Base-by-base conservation (phyloP, 2,113 vertebrate species). In the Epinephelus fuscoguttatus region DNA sequence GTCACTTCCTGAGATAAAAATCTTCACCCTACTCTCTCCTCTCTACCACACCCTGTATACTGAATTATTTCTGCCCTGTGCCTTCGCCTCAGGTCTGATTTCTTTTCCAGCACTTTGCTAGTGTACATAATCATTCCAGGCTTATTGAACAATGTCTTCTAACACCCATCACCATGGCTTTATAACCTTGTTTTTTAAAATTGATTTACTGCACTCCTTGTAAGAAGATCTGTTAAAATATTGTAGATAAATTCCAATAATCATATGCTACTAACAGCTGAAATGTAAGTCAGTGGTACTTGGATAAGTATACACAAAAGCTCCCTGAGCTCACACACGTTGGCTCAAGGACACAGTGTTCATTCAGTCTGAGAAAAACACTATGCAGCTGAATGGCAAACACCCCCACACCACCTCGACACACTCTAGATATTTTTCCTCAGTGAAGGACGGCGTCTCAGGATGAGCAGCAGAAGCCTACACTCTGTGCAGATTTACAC, bases 291-390 rank as follows among this genome's bases (percentile, higher is more conserved):
- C n/a, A 52, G 11, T 63, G 37, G 70, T 19, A 40, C 15, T n/a
- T 59, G 19, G 1, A 40, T 64, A 27, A 50, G 33, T 60, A 6
- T 4, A 52, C n/a, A 49, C 27, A 64, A 5, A 40, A 61, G 61
- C 49, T 86, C 56, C 21, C 13, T 30, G 4, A 49, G 56, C 61
- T 52, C 30, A 18, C 55, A 33, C 45, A 33, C 0, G 1, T 61
- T n/a, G 37, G 42, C 63, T 61, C 69, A 52, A 53, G 84, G 63
- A 84, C 84, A 82, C 45, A 69, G 10, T 75, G 47, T 90, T 85
- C 80, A 85, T 79, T 84, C 83, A 83, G 63, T 68, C 37, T 53
- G 78, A 75, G 78, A 67, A 71, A 74, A 83, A 62, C 62, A 75
- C 9, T 13, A 3, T 53, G 7, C 57, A 52, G 66, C 62, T 75